Conservation (phyloP, 1,140 invertebrate genomes). For the Ruditapes philippinarum region DNA sequence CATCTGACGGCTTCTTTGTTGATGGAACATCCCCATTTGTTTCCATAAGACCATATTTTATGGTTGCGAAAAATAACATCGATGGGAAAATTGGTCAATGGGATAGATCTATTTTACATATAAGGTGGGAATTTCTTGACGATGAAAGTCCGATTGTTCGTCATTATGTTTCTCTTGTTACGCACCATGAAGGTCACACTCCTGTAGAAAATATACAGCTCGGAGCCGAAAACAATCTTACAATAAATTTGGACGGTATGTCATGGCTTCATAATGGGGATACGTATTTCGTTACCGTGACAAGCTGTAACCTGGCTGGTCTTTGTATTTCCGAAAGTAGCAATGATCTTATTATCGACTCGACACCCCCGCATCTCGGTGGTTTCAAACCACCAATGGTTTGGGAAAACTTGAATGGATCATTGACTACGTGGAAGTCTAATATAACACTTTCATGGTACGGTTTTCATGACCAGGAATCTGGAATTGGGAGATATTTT, state of each 20-base stretch:
- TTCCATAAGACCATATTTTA: neutral
- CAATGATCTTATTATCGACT: constrained; percentile 68
- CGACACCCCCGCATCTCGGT: constrained; percentile 72
- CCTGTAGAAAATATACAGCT: constrained; percentile 29
- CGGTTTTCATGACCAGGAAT: constrained; percentile 72
- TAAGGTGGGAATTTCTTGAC: constrained; percentile 74
- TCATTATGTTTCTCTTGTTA: constrained; percentile 55
- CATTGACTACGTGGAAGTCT: neutral
- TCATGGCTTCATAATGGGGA: constrained; percentile 68
- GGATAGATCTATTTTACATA: constrained; percentile 67
- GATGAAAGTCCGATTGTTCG: constrained; percentile 72
- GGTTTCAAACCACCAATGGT: constrained; percentile 60
- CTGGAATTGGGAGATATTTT: constrained; percentile 62
- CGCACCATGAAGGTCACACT: constrained; percentile 63
- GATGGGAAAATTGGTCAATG: constrained; percentile 16
- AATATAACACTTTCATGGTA: constrained; percentile 63
- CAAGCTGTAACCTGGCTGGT: constrained; percentile 74
- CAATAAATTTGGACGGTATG: constrained; percentile 12
- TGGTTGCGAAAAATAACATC: neutral
- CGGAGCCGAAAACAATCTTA: constrained; percentile 22
- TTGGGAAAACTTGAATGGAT: constrained; percentile 42
- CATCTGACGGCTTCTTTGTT: constrained; percentile 50
- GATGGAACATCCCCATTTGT: constrained; percentile 45
- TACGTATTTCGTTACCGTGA: constrained; percentile 65
- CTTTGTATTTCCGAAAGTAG: constrained; percentile 63